Percentiles rank a stretch among this genome's conserved stretches.
Evolutionary conservation across 2,888 invertebrate species (phyloP).

Genomic region (Epiblema foenella): DNA sequence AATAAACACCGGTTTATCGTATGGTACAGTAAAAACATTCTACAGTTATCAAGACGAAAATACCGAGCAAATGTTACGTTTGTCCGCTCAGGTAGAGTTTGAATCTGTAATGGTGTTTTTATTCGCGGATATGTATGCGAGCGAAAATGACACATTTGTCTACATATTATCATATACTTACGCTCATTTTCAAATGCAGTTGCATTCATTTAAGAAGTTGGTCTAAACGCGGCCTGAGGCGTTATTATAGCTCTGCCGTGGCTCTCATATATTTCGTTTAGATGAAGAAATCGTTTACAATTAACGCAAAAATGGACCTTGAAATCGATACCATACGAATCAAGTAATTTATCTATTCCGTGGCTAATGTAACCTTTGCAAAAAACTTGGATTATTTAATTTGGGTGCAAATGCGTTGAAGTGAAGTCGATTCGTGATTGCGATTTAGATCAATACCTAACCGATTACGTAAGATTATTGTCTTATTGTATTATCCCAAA

Average conservation of each 20-base stretch:
- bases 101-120: conserved; percentile 44
- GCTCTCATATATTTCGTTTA: background rate
- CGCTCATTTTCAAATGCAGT: background rate
- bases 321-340: background rate
- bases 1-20: conserved; percentile 4
- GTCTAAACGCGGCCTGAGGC: conserved; percentile 19
- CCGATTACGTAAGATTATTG: background rate
- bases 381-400: conserved; percentile 23
- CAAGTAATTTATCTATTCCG: background rate
- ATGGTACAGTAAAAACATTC: conserved; percentile 12
- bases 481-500: conserved; percentile 10
- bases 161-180: background rate
- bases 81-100: conserved; percentile 44
- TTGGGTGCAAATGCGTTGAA: background rate
- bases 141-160: background rate
- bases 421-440: background rate
- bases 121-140: background rate
- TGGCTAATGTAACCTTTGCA: background rate
- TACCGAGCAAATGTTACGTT: conserved; percentile 59
- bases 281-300: background rate
- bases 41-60: conserved; percentile 22
- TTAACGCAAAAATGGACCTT: background rate
- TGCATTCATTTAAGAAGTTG: conserved; percentile 16
- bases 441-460: background rate
- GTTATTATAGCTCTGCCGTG: conserved; percentile 2